Percentiles rank a stretch among this genome's conserved stretches.
Conservation (phyloP, 2,888 invertebrate species). For the Lithophane ornitopus region DNA sequence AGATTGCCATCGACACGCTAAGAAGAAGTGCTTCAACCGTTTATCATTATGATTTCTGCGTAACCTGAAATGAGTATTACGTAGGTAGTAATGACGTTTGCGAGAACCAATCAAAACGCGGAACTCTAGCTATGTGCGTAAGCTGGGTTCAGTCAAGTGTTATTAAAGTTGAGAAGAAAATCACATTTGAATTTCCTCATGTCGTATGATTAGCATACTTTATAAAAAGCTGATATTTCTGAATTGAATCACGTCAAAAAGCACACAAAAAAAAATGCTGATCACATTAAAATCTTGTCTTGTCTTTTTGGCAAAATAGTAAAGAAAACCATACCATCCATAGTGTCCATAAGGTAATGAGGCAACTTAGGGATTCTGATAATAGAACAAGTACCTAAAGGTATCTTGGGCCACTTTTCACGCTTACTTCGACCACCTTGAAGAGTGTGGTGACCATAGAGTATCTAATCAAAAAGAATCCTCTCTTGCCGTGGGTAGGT, state of each 20-base stretch:
- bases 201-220: background rate
- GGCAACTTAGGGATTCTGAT: too few species aligned
- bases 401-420: too few species aligned
- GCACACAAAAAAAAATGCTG: background rate
- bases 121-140: slow-evolving; percentile 33
- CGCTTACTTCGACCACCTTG: too few species aligned
- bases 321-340: too few species aligned
- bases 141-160: slow-evolving; percentile 17
- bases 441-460: too few species aligned
- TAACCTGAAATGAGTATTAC: slow-evolving; percentile 12
- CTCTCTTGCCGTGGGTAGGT: too few species aligned
- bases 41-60: slow-evolving; percentile 7
- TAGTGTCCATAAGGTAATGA: too few species aligned
- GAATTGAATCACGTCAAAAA: background rate
- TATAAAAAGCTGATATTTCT: background rate
- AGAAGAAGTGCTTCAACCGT: background rate
- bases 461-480: too few species aligned
- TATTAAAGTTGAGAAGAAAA: slow-evolving; percentile 46
- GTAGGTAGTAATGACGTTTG: slow-evolving; percentile 14
- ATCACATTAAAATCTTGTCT: background rate
- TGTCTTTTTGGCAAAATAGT: background rate
- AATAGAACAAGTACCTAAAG: too few species aligned
- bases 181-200: slow-evolving; percentile 34
- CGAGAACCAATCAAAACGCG: slow-evolving; percentile 22
- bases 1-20: background rate